Evolutionary conservation across 2,797 vertebrate species (phyloP).

Genomic region (Sebastes reedi): DNA sequence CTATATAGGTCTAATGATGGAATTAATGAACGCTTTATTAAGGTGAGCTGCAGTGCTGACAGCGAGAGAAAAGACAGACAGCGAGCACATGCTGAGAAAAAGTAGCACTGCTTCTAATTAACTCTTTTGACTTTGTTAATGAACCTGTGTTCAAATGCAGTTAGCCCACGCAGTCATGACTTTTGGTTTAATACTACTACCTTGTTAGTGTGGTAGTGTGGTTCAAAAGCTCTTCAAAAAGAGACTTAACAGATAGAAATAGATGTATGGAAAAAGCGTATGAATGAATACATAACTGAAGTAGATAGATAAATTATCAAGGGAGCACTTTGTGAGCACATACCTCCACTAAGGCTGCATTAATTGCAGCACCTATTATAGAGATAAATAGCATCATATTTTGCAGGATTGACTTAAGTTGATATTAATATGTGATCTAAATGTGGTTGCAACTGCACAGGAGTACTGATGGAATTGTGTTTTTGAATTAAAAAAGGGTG

Average conservation of each 20-base stretch:
- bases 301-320: neutral
- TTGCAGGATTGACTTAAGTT: neutral
- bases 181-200: neutral
- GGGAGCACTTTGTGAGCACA: neutral
- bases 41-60: constrained; percentile 3
- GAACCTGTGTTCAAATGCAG: neutral
- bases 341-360: neutral
- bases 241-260: neutral
- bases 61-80: constrained; percentile 16
- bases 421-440: neutral
- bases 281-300: neutral
- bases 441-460: neutral
- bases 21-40: constrained; percentile 51
- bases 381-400: neutral
- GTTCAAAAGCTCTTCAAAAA: neutral
- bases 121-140: neutral
- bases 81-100: constrained; percentile 8
- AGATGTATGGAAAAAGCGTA: neutral
- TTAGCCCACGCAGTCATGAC: neutral
- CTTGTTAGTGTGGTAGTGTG: neutral
- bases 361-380: neutral
- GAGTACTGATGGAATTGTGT: neutral
- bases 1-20: constrained; percentile 43
- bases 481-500: neutral
- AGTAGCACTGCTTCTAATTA: neutral